Percentiles rank a stretch among this genome's conserved stretches.
Conservation (phyloP, 2,113 vertebrate species). For the Cyanoramphus novaezelandiae region DNA sequence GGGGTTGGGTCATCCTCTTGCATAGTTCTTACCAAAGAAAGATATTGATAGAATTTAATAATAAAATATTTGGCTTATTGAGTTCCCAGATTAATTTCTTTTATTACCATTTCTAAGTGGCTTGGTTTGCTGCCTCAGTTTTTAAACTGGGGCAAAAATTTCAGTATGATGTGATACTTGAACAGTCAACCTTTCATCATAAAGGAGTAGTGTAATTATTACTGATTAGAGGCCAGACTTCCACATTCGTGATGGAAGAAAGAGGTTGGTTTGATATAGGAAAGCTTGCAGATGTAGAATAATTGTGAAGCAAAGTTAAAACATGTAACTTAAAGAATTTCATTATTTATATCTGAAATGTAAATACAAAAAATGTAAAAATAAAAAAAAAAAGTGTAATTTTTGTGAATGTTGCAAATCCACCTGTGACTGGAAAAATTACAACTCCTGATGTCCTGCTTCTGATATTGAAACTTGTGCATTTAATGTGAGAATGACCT, state of each 20-base stretch:
- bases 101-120: conserved; percentile 59
- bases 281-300: conserved; percentile 53
- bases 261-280: conserved; percentile 56
- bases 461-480: conserved; percentile 60
- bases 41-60: conserved; percentile 47
- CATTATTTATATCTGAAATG: conserved; percentile 62
- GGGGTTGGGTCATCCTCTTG: conserved; percentile 12
- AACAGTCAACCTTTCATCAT: conserved; percentile 54
- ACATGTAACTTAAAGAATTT: conserved; percentile 60
- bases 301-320: conserved; percentile 49
- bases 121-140: conserved; percentile 18
- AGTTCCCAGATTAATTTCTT: conserved; percentile 49
- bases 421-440: conserved; percentile 76
- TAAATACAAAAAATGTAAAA: conserved; percentile 62
- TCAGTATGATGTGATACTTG: conserved; percentile 47
- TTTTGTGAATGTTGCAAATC: conserved; percentile 77
- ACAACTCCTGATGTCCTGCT: conserved; percentile 63
- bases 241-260: conserved; percentile 38
- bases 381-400: conserved; percentile 63
- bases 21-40: conserved; percentile 64
- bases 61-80: conserved; percentile 58
- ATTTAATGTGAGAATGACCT: conserved; percentile 65
- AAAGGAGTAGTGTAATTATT: conserved; percentile 57
- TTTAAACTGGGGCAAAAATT: conserved; percentile 32
- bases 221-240: conserved; percentile 57